Base-by-base conservation (phyloP, 1,140 invertebrate genomes). In the Papilio glaucus region DNA sequence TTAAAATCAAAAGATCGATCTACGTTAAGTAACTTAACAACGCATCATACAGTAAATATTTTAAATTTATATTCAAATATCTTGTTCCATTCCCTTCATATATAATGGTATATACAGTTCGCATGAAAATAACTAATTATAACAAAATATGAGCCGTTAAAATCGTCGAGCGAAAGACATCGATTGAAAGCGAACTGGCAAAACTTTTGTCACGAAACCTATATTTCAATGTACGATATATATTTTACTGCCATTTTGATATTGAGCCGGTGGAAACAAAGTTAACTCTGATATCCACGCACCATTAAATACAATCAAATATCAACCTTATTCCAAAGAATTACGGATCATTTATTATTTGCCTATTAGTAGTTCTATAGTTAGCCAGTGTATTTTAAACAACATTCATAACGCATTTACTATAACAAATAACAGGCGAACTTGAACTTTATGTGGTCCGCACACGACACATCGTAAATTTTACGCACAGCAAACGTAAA, bases 201-300 rank as follows among this genome's bases (percentile, higher is more conserved):
- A 57, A 89, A 91, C 77, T 89, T 87, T 82, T 84, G 87, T 89
- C 89, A 91, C 89, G 89, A 89, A 86, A 89, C 81, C 78, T 80
- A 72, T 68, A 77, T 82, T 79, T 81, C 80, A 75, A 88, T 88
- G 85, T 88, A 90, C 88, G 86, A 89, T 91, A 90, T 91, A 90
- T 85, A 87, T 88, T 90, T 87, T 86, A 88, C 81, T 79, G 76
- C 79, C 72, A 74, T 79, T 80, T 86, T 75, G 74, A 76, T 86
- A 85, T 84, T 75, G 86, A 78, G 77, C 79, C 75, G 77, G 77
- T 71, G 79, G 74, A 75, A 76, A 69, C 71, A 71, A 60, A 73
- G 78, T 72, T 78, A 71, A 39, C 71, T 73, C 10, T 71, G 60
- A 72, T 39, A 68, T 72, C 71, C 41, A 68, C 70, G 41, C n/a